Conservation (phyloP, 2,888 invertebrate species). For the Dicroscelio sp. region DNA sequence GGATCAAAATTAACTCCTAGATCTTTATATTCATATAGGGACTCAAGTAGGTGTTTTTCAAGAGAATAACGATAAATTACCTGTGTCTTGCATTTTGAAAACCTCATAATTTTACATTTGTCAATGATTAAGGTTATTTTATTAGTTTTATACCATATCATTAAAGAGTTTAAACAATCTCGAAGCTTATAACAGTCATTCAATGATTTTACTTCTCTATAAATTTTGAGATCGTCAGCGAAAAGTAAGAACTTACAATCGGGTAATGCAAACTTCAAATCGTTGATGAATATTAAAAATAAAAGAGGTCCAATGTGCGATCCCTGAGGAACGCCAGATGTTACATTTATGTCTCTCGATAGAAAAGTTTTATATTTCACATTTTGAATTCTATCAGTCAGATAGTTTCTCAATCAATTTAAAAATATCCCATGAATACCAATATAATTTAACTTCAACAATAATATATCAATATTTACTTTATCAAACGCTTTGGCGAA, state of each 20-base stretch:
- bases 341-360: background rate
- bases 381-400: background rate
- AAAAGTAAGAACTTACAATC: background rate
- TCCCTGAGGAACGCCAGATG: background rate
- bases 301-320: background rate
- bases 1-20: background rate
- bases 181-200: background rate
- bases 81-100: background rate
- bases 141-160: background rate
- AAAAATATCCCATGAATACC: background rate
- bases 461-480: background rate
- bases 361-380: background rate
- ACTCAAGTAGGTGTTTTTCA: background rate
- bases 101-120: background rate
- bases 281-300: conserved; percentile 2
- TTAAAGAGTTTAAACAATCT: background rate
- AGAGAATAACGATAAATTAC: background rate
- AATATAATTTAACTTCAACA: background rate
- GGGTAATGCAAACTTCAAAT: background rate
- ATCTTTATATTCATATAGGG: background rate
- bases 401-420: background rate
- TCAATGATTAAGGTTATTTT: background rate
- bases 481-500: background rate
- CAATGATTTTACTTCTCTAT: background rate
- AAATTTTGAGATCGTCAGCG: conserved; percentile 6